phyloP scores from a whole-genome alignment of 2,888 invertebrate species.

The Pristionchus arcanus region DNA sequence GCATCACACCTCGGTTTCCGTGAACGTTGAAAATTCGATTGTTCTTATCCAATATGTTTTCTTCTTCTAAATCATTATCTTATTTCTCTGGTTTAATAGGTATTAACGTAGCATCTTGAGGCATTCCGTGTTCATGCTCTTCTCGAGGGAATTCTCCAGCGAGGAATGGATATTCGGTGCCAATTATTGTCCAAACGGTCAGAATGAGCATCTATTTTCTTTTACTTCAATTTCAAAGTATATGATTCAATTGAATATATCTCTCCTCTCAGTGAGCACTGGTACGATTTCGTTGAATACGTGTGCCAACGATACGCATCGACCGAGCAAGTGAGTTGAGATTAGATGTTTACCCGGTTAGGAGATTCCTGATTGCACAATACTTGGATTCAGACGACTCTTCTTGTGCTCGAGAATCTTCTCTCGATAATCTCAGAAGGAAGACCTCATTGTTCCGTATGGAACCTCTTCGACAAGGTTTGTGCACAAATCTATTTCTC shows the following conservation, averaged over 20 bases:
- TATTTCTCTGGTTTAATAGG: no score
- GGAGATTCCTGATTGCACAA: background rate
- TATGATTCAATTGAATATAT: background rate
- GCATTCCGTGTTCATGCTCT: background rate
- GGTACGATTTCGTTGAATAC: background rate
- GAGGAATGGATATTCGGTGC: slow-evolving; percentile 24
- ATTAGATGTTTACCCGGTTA: background rate
- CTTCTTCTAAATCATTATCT: no score
- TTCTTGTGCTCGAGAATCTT: background rate
- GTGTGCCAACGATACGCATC: background rate
- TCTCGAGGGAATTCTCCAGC: slow-evolving; percentile 48
- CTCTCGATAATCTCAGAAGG: slow-evolving; percentile 18
- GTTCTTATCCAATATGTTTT: no score
- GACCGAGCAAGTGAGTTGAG: background rate
- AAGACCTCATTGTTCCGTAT: background rate
- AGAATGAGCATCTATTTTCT: background rate
- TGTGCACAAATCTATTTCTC: background rate
- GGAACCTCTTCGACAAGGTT: slow-evolving; percentile 5
- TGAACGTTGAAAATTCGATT: no score
- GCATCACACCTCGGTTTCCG: no score
- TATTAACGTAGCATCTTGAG: background rate
- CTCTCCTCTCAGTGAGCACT: slow-evolving; percentile 5
- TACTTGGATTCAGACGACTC: background rate
- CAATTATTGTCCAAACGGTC: slow-evolving; percentile 12
- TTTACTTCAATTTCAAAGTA: background rate